A percentile compares a stretch with the other conserved stretches of the same genome.
Evolutionary conservation across 2,888 invertebrate species (phyloP).

Genomic region (Ceratothoa steindachneri): DNA sequence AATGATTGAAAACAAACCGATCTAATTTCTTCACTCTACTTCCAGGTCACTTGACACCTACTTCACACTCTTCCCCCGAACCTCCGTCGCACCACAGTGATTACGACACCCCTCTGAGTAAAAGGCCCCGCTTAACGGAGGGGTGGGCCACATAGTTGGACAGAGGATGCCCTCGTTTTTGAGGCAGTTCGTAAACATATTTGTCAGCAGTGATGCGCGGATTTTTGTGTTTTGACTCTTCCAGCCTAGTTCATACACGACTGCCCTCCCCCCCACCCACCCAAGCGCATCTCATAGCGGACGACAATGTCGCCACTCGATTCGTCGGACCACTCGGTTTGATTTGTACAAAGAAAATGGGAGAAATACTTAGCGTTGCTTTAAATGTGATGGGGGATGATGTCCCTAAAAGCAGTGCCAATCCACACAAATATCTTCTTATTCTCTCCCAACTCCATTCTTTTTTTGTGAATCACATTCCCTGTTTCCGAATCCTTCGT

Average conservation of each 20-base stretch:
- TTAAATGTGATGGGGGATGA: conserved; percentile 5
- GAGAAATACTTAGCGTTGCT: conserved; percentile 2
- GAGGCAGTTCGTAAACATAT: conserved; percentile 1
- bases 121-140: conserved; percentile 81
- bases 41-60: conserved; percentile 65
- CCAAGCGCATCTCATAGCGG: not conserved
- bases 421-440: not conserved
- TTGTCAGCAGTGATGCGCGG: not conserved
- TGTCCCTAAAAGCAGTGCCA: conserved; percentile 12
- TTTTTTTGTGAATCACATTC: conserved; percentile 5
- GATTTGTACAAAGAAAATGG: conserved; percentile 14
- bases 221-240: not conserved
- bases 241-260: not conserved
- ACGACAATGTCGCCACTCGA: no score
- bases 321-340: conserved; percentile 1
- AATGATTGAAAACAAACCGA: no score
- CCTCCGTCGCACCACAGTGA: conserved; percentile 57
- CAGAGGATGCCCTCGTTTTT: not conserved
- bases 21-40: not conserved
- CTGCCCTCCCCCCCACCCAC: not conserved
- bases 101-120: conserved; percentile 67
- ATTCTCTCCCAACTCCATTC: not conserved
- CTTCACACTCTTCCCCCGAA: conserved; percentile 72
- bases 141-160: conserved; percentile 64
- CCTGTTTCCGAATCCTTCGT: not conserved